phyloP scores from a whole-genome alignment of 2,797 vertebrate species.

The Gymnodraco acuticeps region DNA sequence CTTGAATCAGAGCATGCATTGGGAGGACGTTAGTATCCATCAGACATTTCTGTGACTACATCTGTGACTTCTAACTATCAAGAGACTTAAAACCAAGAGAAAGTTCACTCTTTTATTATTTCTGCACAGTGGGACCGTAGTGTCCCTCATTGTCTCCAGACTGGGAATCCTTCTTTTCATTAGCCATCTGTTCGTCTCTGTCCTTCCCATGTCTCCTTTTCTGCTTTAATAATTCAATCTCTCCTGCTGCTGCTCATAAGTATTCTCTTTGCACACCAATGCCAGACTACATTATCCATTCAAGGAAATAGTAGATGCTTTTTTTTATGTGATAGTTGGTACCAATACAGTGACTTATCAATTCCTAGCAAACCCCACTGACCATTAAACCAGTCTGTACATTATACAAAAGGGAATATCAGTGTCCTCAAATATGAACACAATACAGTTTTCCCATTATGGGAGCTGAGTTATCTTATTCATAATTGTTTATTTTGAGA shows the following conservation, averaged over 20 bases:
- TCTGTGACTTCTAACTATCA: constrained; percentile 12
- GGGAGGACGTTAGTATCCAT: neutral
- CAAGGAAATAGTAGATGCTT: neutral
- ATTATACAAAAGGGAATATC: no score
- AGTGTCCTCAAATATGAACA: neutral
- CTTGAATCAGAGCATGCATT: neutral
- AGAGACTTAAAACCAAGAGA: neutral
- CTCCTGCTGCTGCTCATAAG: constrained; percentile 28
- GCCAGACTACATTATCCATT: neutral
- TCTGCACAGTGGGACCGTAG: constrained; percentile 6
- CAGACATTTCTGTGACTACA: constrained; percentile 2
- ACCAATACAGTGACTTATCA: neutral
- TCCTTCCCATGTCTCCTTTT: constrained; percentile 15
- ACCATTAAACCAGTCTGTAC: no score
- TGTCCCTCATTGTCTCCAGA: constrained; percentile 39
- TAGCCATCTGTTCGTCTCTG: constrained; percentile 35
- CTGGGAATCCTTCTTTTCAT: constrained; percentile 21
- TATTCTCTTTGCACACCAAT: constrained; percentile 4
- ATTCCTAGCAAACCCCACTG: neutral
- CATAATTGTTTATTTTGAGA: neutral
- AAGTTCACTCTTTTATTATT: constrained; percentile 1
- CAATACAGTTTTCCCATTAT: neutral
- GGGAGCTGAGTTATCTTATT: neutral
- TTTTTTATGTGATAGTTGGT: neutral
- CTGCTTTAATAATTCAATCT: constrained; percentile 17